These are phyloP conservation scores for Agrochola lychnidis DNA, from an alignment of 2,888 invertebrate genomes.

Conservation along the genomic window DNA sequence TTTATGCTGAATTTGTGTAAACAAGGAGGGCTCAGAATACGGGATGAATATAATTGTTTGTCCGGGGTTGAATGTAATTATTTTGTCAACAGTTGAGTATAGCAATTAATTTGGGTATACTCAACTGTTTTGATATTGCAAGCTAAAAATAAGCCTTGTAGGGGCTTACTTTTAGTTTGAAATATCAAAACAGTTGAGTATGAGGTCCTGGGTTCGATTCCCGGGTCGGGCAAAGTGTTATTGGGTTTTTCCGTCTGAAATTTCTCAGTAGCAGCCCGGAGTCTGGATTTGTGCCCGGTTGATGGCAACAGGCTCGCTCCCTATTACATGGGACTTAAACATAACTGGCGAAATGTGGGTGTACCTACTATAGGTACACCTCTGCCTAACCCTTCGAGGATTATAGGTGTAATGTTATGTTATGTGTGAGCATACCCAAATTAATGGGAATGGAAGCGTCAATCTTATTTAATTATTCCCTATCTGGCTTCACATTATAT, in stretches of 20 bases:
- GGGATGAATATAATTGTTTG: conserved; percentile 39
- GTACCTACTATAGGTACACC: no score
- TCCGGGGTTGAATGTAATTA: conserved; percentile 44
- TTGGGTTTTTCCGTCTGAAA: no score
- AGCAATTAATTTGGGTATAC: conserved; percentile 46
- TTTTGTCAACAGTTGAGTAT: conserved; percentile 54
- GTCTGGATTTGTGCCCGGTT: no score
- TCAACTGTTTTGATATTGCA: conserved; percentile 34
- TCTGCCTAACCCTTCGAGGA: no score
- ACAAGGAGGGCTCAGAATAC: conserved; percentile 43
- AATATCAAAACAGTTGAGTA: conserved; percentile 36
- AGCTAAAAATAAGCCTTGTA: conserved; percentile 28
- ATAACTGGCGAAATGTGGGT: no score
- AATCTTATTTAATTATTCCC: conserved; percentile 41
- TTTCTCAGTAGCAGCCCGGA: no score
- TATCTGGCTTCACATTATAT: conserved; percentile 16
- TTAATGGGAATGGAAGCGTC: conserved; percentile 47
- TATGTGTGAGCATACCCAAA: no score
- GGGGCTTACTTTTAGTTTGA: conserved; percentile 28
- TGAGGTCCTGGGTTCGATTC: no score
- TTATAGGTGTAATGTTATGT: no score
- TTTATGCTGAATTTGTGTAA: conserved; percentile 50
- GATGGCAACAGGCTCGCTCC: no score
- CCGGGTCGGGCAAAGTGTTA: no score
- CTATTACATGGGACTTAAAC: no score